Conservation (phyloP, 2,888 invertebrate genomes). For the Lordiphosa andalusiaca region DNA sequence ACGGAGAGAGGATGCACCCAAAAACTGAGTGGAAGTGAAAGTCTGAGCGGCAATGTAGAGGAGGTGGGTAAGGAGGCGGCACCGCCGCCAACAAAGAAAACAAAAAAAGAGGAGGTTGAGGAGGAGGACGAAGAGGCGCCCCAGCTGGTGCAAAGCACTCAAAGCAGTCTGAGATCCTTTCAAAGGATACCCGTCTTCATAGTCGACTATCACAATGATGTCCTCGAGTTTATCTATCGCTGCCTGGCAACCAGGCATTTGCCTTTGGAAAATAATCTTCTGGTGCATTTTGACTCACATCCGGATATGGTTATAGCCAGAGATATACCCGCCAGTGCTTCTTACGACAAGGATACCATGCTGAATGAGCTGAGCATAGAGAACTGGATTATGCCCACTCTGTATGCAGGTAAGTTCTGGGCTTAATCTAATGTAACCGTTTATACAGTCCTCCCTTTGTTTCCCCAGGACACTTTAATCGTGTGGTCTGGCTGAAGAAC, state of each 20-base stretch:
- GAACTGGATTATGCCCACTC: conserved; percentile 95
- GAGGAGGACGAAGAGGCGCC: conserved; percentile 32
- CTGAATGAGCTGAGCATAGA: conserved; percentile 90
- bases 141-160: conserved; percentile 48
- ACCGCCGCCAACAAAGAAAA: conserved; percentile 58
- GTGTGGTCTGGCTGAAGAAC: conserved; percentile 92
- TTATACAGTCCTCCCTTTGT: background rate
- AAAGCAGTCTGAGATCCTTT: conserved; percentile 60
- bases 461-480: conserved; percentile 84
- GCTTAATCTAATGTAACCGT: background rate
- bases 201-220: conserved; percentile 90
- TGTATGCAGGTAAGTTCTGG: conserved; percentile 84
- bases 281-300: conserved; percentile 95
- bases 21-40: conserved; percentile 59
- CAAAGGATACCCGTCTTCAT: conserved; percentile 87
- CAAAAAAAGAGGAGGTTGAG: conserved; percentile 22
- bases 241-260: conserved; percentile 90
- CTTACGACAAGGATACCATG: conserved; percentile 87
- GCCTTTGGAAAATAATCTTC: conserved; percentile 86
- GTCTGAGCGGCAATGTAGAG: conserved; percentile 18
- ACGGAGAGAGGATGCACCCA: conserved; percentile 64
- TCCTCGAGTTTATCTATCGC: conserved; percentile 88
- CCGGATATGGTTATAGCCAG: conserved; percentile 94
- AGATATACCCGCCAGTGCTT: conserved; percentile 87
- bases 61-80: conserved; percentile 26